These are phyloP conservation scores for Odontocerum albicorne DNA, from an alignment of 2,888 invertebrate species.

Conservation along the genomic window DNA sequence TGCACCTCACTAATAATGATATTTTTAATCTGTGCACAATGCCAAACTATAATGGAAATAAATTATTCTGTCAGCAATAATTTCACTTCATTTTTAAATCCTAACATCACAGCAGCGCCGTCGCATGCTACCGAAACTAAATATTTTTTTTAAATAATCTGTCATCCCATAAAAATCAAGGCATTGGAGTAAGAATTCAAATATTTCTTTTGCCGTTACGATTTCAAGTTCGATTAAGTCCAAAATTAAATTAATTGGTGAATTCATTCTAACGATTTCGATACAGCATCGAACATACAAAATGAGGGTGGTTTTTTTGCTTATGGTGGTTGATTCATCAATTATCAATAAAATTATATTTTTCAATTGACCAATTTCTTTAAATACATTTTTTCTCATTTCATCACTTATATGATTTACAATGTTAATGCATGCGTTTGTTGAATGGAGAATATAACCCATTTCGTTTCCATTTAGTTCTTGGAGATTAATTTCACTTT, in stretches of 20 bases:
- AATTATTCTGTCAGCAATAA: neutral
- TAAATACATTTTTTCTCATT: too few species aligned
- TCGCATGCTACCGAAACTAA: conserved; percentile 2
- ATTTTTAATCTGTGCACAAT: too few species aligned
- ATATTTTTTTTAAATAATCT: conserved; percentile 7
- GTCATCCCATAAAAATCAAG: conserved; percentile 3
- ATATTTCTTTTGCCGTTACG: too few species aligned
- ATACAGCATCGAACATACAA: neutral
- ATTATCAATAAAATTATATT: too few species aligned
- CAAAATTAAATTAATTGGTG: neutral
- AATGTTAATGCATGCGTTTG: conserved; percentile 11
- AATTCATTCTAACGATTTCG: neutral
- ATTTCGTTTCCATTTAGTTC: conserved; percentile 11
- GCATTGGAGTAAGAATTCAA: conserved; percentile 2
- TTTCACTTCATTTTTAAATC: neutral
- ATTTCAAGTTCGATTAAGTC: too few species aligned
- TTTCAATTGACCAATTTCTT: too few species aligned
- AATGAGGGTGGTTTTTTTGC: neutral
- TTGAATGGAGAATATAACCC: conserved; percentile 8
- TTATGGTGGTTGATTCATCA: conserved; percentile 5
- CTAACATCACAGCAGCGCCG: conserved; percentile 1
- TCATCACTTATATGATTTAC: too few species aligned
- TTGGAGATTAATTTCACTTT: conserved; percentile 12
- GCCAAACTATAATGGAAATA: conserved; percentile 3
- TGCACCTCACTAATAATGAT: too few species aligned